Base-by-base conservation (phyloP, 1,140 invertebrate species). In the Campoletis sonorensis region DNA sequence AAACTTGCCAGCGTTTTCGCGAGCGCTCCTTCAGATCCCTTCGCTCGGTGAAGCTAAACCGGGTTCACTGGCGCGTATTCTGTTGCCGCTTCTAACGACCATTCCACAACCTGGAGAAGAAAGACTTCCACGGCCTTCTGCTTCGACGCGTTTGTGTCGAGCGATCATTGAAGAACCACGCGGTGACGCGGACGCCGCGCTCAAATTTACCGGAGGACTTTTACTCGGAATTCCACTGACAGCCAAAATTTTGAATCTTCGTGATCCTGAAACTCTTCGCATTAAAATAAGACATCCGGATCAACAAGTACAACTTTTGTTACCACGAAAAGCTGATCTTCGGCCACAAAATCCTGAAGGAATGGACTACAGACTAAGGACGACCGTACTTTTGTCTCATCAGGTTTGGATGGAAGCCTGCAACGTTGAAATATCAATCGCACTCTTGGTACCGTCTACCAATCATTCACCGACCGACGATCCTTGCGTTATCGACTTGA, bases 201-300 rank as follows among this genome's bases (percentile, higher is more conserved):
- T 98, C n/a, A 98, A 98, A 90, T 98, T 99, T 87, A 98, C 97
- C 23, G 97, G 98, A 0, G 98, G 98, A 0, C 93, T 99, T 0
- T 94, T 98, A 30, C 94, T 98, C 45, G 96, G 96, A 23, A 95
- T 99, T 33, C 95, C 95, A 13, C 92, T 99, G 51, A 96, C 98
- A 86, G 97, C 97, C 0, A 96, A 97, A 89, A 94, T 99, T 81
- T 93, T 95, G 67, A 96, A 98, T 92, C 92, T 98, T 68, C 93
- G 94, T 26, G 95, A 97, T 89, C 92, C 96, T 3, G 92, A 92
- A 79, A 93, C 94, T 80, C 92, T 99, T 72, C 93, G 97, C 79
- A 94, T 99, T 33, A 96, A 96, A 91, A 94, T 98, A 18, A 96
- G 97, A 85, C 98, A 98, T 93, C 98, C 98, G 4, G 98, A 99